Percentiles rank a stretch among this genome's conserved stretches.
These are phyloP conservation scores for Eledona agricola DNA, from an alignment of 2,888 invertebrate genomes.

Conservation along the genomic window DNA sequence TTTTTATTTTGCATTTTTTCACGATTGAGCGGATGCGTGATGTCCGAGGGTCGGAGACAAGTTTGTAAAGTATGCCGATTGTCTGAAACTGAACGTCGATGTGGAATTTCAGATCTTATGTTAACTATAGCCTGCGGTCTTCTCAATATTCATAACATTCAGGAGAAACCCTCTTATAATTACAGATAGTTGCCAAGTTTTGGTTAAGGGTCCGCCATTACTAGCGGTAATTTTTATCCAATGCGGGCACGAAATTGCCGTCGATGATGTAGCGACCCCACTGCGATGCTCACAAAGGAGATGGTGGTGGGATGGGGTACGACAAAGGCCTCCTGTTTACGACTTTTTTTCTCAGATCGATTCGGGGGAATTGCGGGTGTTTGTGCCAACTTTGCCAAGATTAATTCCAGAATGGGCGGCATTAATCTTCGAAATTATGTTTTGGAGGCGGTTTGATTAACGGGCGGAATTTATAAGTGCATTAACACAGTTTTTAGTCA, in stretches of 20 bases:
- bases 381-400: conserved; percentile 49
- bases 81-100: conserved; percentile 23
- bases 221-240: conserved; percentile 43
- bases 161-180: conserved; percentile 52
- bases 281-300: conserved; percentile 31
- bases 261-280: conserved; percentile 44
- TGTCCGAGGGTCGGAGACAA: conserved; percentile 4
- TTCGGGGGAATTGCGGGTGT: conserved; percentile 30
- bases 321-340: conserved; percentile 14
- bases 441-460: conserved; percentile 56
- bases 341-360: conserved; percentile 15
- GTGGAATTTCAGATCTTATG: conserved; percentile 57
- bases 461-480: conserved; percentile 50
- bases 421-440: conserved; percentile 59
- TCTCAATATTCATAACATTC: conserved; percentile 60
- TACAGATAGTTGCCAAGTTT: conserved; percentile 56
- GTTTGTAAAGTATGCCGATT: conserved; percentile 20
- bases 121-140: conserved; percentile 60
- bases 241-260: conserved; percentile 44
- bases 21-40: neutral
- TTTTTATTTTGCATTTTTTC: too few species aligned
- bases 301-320: conserved; percentile 19
- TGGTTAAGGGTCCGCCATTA: conserved; percentile 35
- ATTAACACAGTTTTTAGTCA: conserved; percentile 8
- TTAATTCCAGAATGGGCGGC: conserved; percentile 45